Evolutionary conservation across 2,888 invertebrate genomes (phyloP).

Genomic region (Pammene fasciana): DNA sequence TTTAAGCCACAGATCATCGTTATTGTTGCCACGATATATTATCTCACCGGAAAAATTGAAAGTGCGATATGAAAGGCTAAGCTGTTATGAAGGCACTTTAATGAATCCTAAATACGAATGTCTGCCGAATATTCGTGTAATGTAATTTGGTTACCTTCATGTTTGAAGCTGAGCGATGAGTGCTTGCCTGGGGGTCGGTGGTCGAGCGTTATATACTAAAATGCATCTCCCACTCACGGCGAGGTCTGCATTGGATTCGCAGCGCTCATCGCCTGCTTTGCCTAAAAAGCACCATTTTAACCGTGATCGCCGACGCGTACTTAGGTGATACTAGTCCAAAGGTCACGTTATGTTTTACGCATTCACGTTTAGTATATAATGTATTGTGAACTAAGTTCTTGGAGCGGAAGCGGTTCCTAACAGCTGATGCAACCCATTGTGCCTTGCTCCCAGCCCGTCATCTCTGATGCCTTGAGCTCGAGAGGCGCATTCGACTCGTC

Average conservation of each 20-base stretch:
- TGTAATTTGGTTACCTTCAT: slow-evolving; percentile 73
- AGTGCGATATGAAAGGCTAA: slow-evolving; percentile 32
- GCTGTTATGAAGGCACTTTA: slow-evolving; percentile 12
- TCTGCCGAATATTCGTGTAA: slow-evolving; percentile 37
- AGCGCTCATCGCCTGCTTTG: not conserved
- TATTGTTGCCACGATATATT: slow-evolving; percentile 26
- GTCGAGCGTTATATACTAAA: slow-evolving; percentile 72
- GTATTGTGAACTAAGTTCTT: not conserved
- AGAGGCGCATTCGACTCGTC: not conserved
- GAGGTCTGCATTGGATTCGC: slow-evolving; percentile 53
- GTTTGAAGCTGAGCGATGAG: slow-evolving; percentile 72
- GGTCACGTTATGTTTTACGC: slow-evolving; percentile 39
- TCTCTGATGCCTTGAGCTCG: slow-evolving; percentile 22
- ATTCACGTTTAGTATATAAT: not conserved
- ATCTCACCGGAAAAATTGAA: slow-evolving; percentile 35
- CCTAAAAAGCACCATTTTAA: not conserved
- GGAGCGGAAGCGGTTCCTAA: slow-evolving; percentile 53
- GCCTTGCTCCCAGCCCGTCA: slow-evolving; percentile 48
- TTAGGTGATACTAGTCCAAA: slow-evolving; percentile 40
- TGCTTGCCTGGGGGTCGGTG: slow-evolving; percentile 70
- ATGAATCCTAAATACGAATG: slow-evolving; percentile 15
- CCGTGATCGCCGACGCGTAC: not conserved
- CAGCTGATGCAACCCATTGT: slow-evolving; percentile 74
- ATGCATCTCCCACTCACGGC: slow-evolving; percentile 69
- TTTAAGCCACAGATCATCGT: slow-evolving; percentile 14